Conservation (phyloP, 2,113 vertebrate species). For the Phalacrocorax pelagicus region DNA sequence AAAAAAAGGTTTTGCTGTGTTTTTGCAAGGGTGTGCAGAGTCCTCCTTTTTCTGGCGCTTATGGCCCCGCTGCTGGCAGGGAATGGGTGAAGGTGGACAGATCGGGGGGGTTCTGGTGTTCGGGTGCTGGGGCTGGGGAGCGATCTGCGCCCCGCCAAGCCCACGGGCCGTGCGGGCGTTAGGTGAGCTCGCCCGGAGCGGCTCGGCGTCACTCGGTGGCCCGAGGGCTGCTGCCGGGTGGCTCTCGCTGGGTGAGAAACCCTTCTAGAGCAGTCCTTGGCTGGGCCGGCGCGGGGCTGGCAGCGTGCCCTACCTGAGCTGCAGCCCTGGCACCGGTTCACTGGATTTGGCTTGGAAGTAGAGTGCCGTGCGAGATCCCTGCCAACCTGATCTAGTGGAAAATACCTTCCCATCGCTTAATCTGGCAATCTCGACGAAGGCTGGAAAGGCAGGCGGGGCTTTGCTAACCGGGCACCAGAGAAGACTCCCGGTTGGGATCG, state of each 20-base stretch:
- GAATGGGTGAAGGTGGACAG: fast-evolving
- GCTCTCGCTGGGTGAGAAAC: background rate
- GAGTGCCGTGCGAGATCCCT: background rate
- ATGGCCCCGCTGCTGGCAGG: fast-evolving
- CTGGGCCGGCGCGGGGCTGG: background rate
- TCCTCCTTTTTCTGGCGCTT: fast-evolving
- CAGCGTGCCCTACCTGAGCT: background rate
- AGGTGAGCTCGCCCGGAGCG: fast-evolving
- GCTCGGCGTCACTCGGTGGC: background rate
- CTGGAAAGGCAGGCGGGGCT: background rate
- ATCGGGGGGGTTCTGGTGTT: background rate
- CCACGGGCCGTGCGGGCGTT: fast-evolving
- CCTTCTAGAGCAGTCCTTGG: background rate
- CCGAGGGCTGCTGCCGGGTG: fast-evolving
- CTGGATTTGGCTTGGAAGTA: background rate
- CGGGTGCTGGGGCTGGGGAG: background rate
- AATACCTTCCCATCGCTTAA: background rate
- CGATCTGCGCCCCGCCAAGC: fast-evolving
- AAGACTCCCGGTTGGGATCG: fast-evolving
- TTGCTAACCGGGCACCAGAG: fast-evolving
- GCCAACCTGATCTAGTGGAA: background rate
- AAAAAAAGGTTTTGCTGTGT: background rate
- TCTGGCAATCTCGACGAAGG: background rate
- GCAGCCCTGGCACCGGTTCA: background rate
- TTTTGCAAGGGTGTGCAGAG: background rate